phyloP scores from a whole-genome alignment of 1,140 invertebrate genomes.

The honey bee (Apis mellifera) region DNA sequence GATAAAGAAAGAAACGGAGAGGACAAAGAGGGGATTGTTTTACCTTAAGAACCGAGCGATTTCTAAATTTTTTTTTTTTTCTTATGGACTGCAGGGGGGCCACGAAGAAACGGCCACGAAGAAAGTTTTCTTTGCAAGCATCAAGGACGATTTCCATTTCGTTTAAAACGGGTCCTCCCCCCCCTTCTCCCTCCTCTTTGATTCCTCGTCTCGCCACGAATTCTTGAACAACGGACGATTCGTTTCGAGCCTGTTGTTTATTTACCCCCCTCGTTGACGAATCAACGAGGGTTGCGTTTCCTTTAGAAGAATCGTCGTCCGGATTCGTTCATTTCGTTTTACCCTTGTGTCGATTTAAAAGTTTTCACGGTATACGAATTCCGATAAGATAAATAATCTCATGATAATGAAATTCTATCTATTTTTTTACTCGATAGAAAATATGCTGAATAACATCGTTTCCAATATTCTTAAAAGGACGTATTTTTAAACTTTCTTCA shows the following conservation, averaged over 20 bases:
- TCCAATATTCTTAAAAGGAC: too few relatives aligned
- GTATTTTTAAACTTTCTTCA: too few relatives aligned
- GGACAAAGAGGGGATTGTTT: neutral
- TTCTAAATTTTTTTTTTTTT: neutral
- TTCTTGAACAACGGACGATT: neutral
- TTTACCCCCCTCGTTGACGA: constrained; percentile 6
- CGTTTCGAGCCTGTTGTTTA: neutral
- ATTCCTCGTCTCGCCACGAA: neutral
- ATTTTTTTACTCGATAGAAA: too few relatives aligned
- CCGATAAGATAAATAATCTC: too few relatives aligned
- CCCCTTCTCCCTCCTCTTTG: too few relatives aligned
- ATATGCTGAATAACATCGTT: too few relatives aligned
- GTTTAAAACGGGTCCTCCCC: constrained; percentile 5
- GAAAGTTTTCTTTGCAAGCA: constrained; percentile 25
- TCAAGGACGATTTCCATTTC: constrained; percentile 41
- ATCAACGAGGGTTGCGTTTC: neutral
- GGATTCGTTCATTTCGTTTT: too few relatives aligned
- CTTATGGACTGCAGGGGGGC: neutral
- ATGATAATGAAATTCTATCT: too few relatives aligned
- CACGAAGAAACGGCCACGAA: neutral
- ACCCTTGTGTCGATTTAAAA: too few relatives aligned
- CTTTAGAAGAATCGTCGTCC: neutral
- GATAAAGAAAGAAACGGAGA: constrained; percentile 13
- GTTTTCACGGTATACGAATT: too few relatives aligned
- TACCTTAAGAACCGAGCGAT: neutral